A percentile compares a stretch with the other conserved stretches of the same genome.
Conservation (phyloP, 1,140 invertebrate genomes). For the Eriocheir sinensis region DNA sequence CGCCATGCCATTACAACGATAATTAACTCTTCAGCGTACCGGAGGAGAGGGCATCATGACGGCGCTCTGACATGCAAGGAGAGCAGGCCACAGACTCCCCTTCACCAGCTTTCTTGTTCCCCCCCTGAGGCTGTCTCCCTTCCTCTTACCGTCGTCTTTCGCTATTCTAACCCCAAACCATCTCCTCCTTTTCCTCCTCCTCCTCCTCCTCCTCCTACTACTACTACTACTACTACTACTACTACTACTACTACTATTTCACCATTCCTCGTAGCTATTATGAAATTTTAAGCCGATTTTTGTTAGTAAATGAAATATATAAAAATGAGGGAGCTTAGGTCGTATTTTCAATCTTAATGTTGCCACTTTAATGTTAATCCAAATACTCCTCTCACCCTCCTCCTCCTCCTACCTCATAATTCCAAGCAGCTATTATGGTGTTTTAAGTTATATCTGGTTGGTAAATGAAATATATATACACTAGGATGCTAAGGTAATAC, state of each 20-base stretch:
- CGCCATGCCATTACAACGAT: not conserved
- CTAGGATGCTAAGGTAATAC: too few species aligned
- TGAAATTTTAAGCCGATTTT: not conserved
- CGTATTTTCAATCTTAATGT: not conserved
- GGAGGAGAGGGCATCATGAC: slow-evolving; percentile 13
- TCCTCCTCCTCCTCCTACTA: too few species aligned
- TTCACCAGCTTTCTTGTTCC: not conserved
- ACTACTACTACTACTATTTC: too few species aligned
- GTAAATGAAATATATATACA: too few species aligned
- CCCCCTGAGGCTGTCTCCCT: not conserved
- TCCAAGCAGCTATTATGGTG: too few species aligned
- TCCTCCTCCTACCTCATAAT: not conserved
- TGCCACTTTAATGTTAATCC: not conserved
- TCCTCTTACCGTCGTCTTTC: not conserved
- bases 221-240: too few species aligned
- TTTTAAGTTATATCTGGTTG: too few species aligned
- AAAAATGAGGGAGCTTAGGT: not conserved
- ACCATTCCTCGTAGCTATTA: too few species aligned
- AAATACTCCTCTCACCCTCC: not conserved
- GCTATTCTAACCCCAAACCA: not conserved
- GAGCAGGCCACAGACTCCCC: not conserved
- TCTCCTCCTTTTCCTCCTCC: not conserved
- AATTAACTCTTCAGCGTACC: not conserved
- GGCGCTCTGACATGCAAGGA: slow-evolving; percentile 35
- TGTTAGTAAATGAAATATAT: not conserved